Evolutionary conservation across 1,140 invertebrate species (phyloP), one percentile per base, ranked within the genome.

Genomic region (Acarapis woodi): DNA sequence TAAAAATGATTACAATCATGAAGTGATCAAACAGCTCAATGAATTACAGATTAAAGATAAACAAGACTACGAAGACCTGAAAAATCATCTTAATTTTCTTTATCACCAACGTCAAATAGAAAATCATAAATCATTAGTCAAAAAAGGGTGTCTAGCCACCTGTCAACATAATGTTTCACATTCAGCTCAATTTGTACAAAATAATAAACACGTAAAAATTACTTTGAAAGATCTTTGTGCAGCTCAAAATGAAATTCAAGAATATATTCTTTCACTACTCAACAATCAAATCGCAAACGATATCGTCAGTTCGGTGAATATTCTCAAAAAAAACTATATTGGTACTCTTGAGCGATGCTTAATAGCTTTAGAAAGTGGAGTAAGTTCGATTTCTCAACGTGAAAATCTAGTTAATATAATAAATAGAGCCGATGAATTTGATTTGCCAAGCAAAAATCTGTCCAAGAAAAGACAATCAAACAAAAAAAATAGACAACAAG

Each of bases 231-330:
- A n/a, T n/a, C n/a, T n/a, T n/a, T n/a, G n/a, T n/a, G n/a, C n/a
- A n/a, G n/a, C 62, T 46, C 59, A 61, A 20, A 59, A 66, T n/a
- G 73, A 79, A 53, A 73, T 85, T 21, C 73, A 79, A 48, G 68
- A 68, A 53, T 53, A 66, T 33, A 71, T 85, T 5, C 55, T 83
- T 0, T 59, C 62, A 2, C 63, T 65, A 40, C 53, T 87, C 12
- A 77, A 76, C 44, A 66, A 66, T 41, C 68, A 67, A 38, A 73
- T 87, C 3, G 78, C 73, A 14, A 61, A 66, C 34, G 70, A 79
- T 51, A 56, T 87, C 18, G 68, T 78, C 3, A 66, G 67, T 28
- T 80, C 76, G 10, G 69, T 87, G 0, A 69, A 79, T 44, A 73
- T 73, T 49, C 59, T 83, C 5, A 64, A 71, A 41, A 74, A 82